Evolutionary conservation across 2,888 invertebrate species (phyloP).

Genomic region (Rotaria sp.): DNA sequence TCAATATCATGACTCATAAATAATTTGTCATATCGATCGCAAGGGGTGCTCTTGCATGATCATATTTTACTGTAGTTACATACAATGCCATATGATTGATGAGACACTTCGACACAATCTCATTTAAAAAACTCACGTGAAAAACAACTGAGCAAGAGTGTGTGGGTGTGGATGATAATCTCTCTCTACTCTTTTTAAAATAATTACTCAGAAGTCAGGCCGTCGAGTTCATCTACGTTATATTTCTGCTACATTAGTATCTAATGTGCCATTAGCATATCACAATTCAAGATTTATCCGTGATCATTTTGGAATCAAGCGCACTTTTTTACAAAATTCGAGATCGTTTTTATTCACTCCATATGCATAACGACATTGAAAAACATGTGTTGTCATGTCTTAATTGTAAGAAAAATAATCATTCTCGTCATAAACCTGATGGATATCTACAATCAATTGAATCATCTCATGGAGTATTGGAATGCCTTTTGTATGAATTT

Average conservation of each 20-base stretch:
- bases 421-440: not conserved
- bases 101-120: too few relatives aligned
- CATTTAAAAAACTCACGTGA: too few relatives aligned
- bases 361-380: constrained; percentile 14
- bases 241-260: too few relatives aligned
- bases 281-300: not conserved
- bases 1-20: too few relatives aligned
- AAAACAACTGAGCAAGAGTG: too few relatives aligned
- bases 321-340: not conserved
- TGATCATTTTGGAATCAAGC: constrained; percentile 20
- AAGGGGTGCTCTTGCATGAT: too few relatives aligned
- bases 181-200: too few relatives aligned
- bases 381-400: not conserved
- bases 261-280: not conserved
- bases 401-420: constrained; percentile 23
- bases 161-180: too few relatives aligned
- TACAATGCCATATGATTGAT: too few relatives aligned
- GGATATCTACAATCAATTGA: constrained; percentile 24
- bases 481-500: constrained; percentile 13
- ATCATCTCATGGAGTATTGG: not conserved
- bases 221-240: not conserved
- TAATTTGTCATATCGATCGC: too few relatives aligned
- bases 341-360: not conserved
- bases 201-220: not conserved
- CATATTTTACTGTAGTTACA: too few relatives aligned